Evolutionary conservation across 2,797 vertebrate genomes (phyloP).

Genomic region (Kryptopterus vitreolus): DNA sequence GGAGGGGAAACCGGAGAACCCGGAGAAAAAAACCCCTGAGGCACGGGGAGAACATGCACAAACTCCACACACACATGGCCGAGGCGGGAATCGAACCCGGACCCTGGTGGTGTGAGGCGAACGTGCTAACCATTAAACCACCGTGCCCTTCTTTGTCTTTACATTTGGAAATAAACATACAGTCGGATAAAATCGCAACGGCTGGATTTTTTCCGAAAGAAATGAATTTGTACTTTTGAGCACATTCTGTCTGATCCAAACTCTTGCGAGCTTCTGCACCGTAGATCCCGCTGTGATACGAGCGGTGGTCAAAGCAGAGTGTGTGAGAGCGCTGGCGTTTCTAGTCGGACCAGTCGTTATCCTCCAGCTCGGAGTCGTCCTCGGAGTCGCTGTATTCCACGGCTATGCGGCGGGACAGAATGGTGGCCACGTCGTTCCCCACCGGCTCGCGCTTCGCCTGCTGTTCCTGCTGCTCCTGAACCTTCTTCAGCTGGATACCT

Average conservation of each 20-base stretch:
- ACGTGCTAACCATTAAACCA: too few relatives aligned
- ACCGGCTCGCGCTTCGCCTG: slow-evolving; percentile 93
- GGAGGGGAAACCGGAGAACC: too few relatives aligned
- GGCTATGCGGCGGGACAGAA: slow-evolving; percentile 91
- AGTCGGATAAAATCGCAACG: background rate
- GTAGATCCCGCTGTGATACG: slow-evolving; percentile 28
- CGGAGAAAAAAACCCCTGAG: too few relatives aligned
- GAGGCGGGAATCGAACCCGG: too few relatives aligned
- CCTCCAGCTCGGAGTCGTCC: slow-evolving; percentile 93
- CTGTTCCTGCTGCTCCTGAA: slow-evolving; percentile 96
- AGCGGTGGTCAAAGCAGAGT: background rate
- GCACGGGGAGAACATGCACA: too few relatives aligned
- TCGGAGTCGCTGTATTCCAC: slow-evolving; percentile 98
- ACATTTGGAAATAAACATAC: too few relatives aligned
- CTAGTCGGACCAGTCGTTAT: slow-evolving; percentile 98
- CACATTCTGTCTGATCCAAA: background rate
- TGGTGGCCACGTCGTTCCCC: slow-evolving; percentile 95
- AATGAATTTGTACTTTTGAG: background rate
- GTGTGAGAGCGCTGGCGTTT: too few relatives aligned
- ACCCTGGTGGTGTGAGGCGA: too few relatives aligned
- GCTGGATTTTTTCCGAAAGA: background rate
- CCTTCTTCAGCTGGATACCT: slow-evolving; percentile 98
- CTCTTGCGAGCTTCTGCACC: slow-evolving; percentile 8
- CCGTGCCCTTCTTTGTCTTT: too few relatives aligned
- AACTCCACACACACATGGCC: too few relatives aligned